phyloP scores from a whole-genome alignment of 2,113 vertebrate genomes.

The Takifugu bimaculatus region DNA sequence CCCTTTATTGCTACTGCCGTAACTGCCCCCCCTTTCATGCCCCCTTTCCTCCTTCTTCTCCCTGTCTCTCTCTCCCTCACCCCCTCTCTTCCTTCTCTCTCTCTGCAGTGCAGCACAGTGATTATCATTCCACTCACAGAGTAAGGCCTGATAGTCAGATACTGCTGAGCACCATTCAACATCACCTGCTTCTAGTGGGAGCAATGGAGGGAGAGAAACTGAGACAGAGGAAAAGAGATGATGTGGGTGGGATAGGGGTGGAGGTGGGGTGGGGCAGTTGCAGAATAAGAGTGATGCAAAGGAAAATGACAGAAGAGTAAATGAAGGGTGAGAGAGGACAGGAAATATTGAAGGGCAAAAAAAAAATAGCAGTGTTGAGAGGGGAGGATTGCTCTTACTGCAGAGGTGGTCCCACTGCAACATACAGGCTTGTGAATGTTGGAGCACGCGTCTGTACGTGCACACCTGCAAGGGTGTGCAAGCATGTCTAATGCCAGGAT shows the following conservation, averaged over 20 bases:
- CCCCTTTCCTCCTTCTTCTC: constrained; percentile 43
- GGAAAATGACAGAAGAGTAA: background rate
- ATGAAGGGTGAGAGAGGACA: constrained; percentile 3
- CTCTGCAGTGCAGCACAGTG: constrained; percentile 76
- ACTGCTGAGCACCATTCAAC: constrained; percentile 74
- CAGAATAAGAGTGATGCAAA: too few relatives aligned
- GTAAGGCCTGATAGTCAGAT: constrained; percentile 76
- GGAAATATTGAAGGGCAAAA: background rate
- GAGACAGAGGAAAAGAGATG: constrained; percentile 14
- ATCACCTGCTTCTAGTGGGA: constrained; percentile 71
- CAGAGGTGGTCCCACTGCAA: constrained; percentile 70
- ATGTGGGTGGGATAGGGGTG: too few relatives aligned
- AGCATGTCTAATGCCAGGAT: constrained; percentile 41
- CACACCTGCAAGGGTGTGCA: constrained; percentile 35
- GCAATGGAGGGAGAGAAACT: constrained; percentile 41
- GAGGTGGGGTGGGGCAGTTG: too few relatives aligned
- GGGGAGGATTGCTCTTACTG: constrained; percentile 54
- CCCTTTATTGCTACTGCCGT: constrained; percentile 45
- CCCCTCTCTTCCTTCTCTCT: constrained; percentile 51
- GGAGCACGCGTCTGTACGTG: constrained; percentile 4
- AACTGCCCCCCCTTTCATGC: constrained; percentile 60
- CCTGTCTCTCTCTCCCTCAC: constrained; percentile 13
- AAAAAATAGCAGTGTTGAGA: constrained; percentile 9
- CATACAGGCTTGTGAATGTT: constrained; percentile 42
- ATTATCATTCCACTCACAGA: constrained; percentile 78